These are phyloP conservation scores for Rutpela maculata DNA, from an alignment of 2,888 invertebrate species.

Conservation along the genomic window DNA sequence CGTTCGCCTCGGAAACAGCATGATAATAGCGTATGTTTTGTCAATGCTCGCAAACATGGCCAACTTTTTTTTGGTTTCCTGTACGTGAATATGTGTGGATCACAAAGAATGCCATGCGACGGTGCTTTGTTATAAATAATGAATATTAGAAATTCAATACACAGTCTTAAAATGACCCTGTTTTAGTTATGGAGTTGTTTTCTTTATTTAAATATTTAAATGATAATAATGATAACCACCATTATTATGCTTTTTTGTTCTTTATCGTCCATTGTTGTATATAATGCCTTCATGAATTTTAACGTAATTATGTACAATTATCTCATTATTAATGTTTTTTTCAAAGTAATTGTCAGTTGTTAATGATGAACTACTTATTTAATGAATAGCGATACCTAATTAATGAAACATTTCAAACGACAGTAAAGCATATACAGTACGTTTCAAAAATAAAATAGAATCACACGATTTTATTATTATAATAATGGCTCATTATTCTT, in stretches of 20 bases:
- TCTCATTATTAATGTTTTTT: constrained; percentile 30
- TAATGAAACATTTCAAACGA: neutral
- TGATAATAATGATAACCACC: constrained; percentile 16
- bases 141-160: constrained; percentile 25
- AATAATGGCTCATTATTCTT: no score
- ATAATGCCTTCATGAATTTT: constrained; percentile 12
- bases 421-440: neutral
- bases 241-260: constrained; percentile 20
- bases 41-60: constrained; percentile 46
- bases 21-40: constrained; percentile 61
- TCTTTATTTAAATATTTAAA: constrained; percentile 11
- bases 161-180: constrained; percentile 27
- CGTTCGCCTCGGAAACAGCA: constrained; percentile 59
- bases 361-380: constrained; percentile 11
- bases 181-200: constrained; percentile 11
- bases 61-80: constrained; percentile 44
- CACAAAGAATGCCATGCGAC: constrained; percentile 30
- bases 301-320: constrained; percentile 29
- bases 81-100: constrained; percentile 35
- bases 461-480: no score
- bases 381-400: constrained; percentile 11
- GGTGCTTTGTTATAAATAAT: constrained; percentile 19
- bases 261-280: constrained; percentile 28
- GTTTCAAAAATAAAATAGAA: no score
- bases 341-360: constrained; percentile 19